A percentile compares a stretch with the other conserved stretches of the same genome.
phyloP scores from a whole-genome alignment of 2,888 invertebrate genomes.

The Eristalis tenax region DNA sequence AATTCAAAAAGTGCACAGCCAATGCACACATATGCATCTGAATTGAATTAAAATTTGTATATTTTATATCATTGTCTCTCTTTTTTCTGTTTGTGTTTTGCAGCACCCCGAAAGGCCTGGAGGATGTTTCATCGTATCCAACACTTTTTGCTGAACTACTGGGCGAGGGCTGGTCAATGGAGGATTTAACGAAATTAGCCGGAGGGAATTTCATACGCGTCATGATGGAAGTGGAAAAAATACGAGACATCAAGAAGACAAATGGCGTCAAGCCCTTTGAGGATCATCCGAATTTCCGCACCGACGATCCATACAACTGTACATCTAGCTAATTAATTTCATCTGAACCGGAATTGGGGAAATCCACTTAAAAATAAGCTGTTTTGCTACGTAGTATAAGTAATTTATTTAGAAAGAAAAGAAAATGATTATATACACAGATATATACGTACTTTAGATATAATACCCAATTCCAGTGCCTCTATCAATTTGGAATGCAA shows the following conservation, averaged over 20 bases:
- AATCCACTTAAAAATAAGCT: conserved; percentile 26
- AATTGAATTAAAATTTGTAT: conserved; percentile 18
- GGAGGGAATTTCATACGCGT: conserved; percentile 90
- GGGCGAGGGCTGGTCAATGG: conserved; percentile 90
- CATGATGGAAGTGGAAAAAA: conserved; percentile 84
- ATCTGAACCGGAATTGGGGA: conserved; percentile 72
- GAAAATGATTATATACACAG: conserved; percentile 11
- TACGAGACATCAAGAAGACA: conserved; percentile 87
- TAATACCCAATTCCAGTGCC: conserved; percentile 72
- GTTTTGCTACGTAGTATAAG: conserved; percentile 9
- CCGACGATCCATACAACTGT: conserved; percentile 81
- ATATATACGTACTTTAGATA: conserved; percentile 62
- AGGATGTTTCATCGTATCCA: conserved; percentile 91
- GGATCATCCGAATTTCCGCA: conserved; percentile 83
- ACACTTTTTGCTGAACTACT: conserved; percentile 89
- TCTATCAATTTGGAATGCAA: conserved; percentile 65
- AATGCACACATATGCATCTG: neutral
- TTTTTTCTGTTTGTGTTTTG: conserved; percentile 51
- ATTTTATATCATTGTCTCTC: neutral
- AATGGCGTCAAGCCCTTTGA: conserved; percentile 89
- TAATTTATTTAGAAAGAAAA: neutral
- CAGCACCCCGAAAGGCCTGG: conserved; percentile 91
- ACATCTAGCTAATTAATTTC: conserved; percentile 81
- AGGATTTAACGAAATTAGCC: conserved; percentile 89
- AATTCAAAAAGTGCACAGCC: neutral